Evolutionary conservation across 2,797 vertebrate species (phyloP).

Genomic region (Otus scops): DNA sequence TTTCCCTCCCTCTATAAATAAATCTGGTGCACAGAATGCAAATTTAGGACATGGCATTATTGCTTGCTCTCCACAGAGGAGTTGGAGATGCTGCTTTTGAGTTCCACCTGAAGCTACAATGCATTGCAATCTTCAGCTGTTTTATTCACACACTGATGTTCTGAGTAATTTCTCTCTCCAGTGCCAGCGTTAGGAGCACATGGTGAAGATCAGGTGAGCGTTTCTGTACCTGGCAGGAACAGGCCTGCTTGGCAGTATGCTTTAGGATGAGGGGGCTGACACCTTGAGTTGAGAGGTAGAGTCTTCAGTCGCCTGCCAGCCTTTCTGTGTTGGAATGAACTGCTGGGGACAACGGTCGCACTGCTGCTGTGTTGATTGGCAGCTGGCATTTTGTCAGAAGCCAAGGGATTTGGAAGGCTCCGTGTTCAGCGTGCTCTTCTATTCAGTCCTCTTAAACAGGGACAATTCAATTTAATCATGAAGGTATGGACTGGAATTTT

Average conservation of each 20-base stretch:
- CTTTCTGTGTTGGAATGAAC: neutral
- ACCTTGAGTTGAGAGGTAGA: neutral
- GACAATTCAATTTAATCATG: neutral
- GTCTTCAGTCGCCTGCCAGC: neutral
- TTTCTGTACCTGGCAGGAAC: neutral
- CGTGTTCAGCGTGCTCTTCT: neutral
- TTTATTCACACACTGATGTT: neutral
- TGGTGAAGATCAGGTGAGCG: neutral
- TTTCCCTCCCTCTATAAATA: neutral
- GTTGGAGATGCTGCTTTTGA: neutral
- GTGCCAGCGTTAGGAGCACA: neutral
- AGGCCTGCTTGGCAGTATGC: neutral
- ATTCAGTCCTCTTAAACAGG: neutral
- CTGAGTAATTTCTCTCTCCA: neutral
- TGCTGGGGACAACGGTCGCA: neutral
- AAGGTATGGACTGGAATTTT: neutral
- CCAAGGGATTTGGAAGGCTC: neutral
- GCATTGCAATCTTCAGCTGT: neutral
- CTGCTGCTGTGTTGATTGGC: rapidly evolving
- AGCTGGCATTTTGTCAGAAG: neutral
- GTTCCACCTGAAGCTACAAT: neutral
- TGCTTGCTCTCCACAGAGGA: neutral
- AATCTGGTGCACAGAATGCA: neutral
- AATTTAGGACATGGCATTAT: neutral
- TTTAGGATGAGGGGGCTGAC: neutral